phyloP scores from a whole-genome alignment of 1,140 invertebrate genomes.

The Drosophila athabasca region DNA sequence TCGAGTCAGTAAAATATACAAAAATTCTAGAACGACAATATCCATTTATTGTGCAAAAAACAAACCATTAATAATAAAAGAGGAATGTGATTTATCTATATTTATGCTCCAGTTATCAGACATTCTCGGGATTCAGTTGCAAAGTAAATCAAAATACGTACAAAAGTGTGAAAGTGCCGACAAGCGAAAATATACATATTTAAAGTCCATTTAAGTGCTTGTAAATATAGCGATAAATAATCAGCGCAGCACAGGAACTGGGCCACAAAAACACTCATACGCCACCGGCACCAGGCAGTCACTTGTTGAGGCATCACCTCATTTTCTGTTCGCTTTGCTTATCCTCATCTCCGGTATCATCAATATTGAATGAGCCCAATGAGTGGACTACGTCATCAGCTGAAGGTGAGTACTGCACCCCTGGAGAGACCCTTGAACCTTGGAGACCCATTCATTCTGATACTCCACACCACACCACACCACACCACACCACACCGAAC shows the following conservation, averaged over 20 bases:
- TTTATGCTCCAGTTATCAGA: too few relatives aligned
- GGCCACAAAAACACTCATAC: constrained; percentile 53
- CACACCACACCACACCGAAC: constrained; percentile 18
- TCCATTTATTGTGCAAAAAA: constrained; percentile 3
- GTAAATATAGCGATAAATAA: constrained; percentile 21
- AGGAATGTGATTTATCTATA: constrained; percentile 2
- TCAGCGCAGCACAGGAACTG: constrained; percentile 37
- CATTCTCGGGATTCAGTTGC: too few relatives aligned
- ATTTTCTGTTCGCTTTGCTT: constrained; percentile 10
- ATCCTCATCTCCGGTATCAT: constrained; percentile 22
- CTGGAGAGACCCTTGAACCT: background rate
- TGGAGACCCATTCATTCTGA: background rate
- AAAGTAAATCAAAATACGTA: constrained; percentile 7
- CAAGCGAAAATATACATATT: constrained; percentile 3
- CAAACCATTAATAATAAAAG: constrained; percentile 25
- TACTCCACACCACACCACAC: constrained; percentile 12
- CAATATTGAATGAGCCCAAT: constrained; percentile 80
- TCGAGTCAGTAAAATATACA: constrained; percentile 10
- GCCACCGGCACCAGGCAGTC: constrained; percentile 45
- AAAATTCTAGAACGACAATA: constrained; percentile 14
- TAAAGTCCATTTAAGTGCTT: constrained; percentile 35
- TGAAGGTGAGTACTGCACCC: constrained; percentile 71
- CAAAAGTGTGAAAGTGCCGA: constrained; percentile 16
- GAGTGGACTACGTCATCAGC: constrained; percentile 80
- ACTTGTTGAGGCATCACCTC: constrained; percentile 19